A percentile compares a stretch with the other conserved stretches of the same genome.
These are phyloP conservation scores for Zygothrica quintamaculata DNA, from an alignment of 2,888 invertebrate genomes.

Conservation along the genomic window DNA sequence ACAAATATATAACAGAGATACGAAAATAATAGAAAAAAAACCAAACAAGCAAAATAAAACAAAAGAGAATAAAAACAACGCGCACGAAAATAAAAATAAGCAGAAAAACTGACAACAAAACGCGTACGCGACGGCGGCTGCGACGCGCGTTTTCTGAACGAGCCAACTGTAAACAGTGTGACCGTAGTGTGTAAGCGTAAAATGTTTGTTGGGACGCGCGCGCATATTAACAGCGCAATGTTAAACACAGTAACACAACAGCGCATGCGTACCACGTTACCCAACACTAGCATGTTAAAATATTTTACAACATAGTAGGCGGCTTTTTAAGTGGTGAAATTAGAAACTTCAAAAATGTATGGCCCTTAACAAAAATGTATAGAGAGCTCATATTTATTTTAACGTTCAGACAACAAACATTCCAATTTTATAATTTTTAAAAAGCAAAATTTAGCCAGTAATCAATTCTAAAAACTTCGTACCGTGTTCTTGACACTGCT, in stretches of 20 bases:
- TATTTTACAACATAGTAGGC: slow-evolving; percentile 24
- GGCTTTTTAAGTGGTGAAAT: slow-evolving; percentile 6
- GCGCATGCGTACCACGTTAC: slow-evolving; percentile 60
- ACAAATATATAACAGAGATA: too few species aligned
- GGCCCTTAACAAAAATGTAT: too few species aligned
- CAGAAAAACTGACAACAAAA: slow-evolving; percentile 64
- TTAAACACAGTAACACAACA: slow-evolving; percentile 50
- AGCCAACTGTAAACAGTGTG: slow-evolving; percentile 50
- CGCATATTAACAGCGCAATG: slow-evolving; percentile 50
- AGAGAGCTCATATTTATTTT: too few species aligned
- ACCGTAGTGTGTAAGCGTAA: slow-evolving; percentile 39
- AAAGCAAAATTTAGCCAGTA: too few species aligned
- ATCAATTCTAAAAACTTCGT: too few species aligned
- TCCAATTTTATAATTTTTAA: too few species aligned
- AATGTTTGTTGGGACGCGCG: slow-evolving; percentile 47
- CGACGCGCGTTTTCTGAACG: slow-evolving; percentile 74
- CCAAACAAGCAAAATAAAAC: slow-evolving; percentile 26
- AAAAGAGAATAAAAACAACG: slow-evolving; percentile 39
- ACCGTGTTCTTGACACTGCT: too few species aligned
- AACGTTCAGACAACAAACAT: too few species aligned
- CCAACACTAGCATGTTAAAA: slow-evolving; percentile 42
- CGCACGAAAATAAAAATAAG: slow-evolving; percentile 29
- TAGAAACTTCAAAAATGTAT: neutral
- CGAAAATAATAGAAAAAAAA: slow-evolving; percentile 15
- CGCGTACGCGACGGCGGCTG: slow-evolving; percentile 49